Conservation (phyloP, 2,113 vertebrate genomes). For the Meles meles region DNA sequence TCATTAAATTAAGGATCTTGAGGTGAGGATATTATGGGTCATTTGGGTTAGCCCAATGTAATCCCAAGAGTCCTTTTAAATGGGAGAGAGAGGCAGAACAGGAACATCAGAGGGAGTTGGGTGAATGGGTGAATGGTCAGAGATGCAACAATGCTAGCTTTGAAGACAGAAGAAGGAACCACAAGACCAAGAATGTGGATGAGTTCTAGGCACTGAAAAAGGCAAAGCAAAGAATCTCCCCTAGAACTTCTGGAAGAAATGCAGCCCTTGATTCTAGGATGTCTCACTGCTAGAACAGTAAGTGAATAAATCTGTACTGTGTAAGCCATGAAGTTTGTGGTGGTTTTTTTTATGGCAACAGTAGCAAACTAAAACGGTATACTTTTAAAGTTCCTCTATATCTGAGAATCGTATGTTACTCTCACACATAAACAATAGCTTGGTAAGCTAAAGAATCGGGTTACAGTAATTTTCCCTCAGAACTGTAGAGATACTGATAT, state of each 20-base stretch:
- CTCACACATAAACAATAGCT: neutral
- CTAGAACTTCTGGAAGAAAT: rapidly evolving
- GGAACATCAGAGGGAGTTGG: no score
- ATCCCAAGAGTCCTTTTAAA: neutral
- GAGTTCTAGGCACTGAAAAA: neutral
- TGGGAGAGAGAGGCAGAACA: neutral
- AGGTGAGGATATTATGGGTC: neutral
- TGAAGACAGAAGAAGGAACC: no score
- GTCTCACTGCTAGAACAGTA: neutral
- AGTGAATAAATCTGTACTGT: neutral
- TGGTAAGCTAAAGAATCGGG: neutral
- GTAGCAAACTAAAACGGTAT: neutral
- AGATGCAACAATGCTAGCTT: no score
- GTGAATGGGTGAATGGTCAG: neutral
- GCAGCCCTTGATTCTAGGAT: neutral
- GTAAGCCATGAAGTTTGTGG: no score
- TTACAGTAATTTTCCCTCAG: neutral
- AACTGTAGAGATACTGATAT: neutral
- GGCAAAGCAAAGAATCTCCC: neutral
- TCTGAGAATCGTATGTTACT: neutral
- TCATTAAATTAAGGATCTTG: neutral
- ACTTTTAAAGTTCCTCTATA: neutral
- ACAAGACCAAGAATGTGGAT: rapidly evolving
- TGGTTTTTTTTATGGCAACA: neutral
- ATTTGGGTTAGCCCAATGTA: neutral